These are phyloP conservation scores for Pogonocichla stellata DNA, from an alignment of 2,113 vertebrate genomes.

Conservation along the genomic window DNA sequence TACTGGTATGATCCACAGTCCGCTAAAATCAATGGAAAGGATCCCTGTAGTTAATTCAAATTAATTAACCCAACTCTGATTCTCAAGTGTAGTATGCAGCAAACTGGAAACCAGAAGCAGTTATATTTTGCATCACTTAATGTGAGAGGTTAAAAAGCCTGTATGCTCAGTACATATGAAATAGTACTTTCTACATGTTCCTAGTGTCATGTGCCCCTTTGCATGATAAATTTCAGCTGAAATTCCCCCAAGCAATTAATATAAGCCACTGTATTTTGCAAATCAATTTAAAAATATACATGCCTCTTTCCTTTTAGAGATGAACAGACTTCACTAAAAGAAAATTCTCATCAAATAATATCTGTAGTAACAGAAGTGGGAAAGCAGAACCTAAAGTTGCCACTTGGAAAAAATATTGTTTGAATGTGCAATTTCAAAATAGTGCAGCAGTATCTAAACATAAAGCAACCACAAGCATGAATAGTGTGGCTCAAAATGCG, in stretches of 20 bases:
- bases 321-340: background rate
- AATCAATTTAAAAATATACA: background rate
- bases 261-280: background rate
- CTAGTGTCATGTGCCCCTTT: background rate
- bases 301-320: background rate
- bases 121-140: background rate
- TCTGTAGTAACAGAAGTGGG: background rate
- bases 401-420: background rate
- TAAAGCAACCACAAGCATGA: background rate
- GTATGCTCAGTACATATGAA: background rate
- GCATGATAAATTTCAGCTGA: background rate
- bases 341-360: background rate
- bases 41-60: constrained; percentile 25
- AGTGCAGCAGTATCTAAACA: background rate
- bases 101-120: background rate
- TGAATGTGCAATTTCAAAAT: background rate
- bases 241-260: background rate
- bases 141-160: background rate
- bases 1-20: background rate
- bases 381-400: background rate
- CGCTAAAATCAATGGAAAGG: constrained; percentile 15
- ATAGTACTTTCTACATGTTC: background rate
- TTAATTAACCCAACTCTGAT: constrained; percentile 31
- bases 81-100: background rate
- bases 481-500: background rate